phyloP scores from a whole-genome alignment of 2,797 vertebrate species.

The Spea hammondii region DNA sequence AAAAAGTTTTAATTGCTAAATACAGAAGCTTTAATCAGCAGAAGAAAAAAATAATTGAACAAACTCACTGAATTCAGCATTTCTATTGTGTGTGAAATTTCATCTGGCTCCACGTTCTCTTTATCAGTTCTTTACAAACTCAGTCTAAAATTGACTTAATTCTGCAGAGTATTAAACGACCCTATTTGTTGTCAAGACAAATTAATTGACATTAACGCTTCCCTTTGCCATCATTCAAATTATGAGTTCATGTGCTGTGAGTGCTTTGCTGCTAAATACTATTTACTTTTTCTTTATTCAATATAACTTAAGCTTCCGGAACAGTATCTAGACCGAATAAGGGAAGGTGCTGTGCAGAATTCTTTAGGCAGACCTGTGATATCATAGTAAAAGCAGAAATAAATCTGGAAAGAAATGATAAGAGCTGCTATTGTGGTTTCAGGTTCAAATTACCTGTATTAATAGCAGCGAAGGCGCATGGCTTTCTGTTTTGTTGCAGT shows the following conservation, averaged over 20 bases:
- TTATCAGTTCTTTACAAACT: constrained; percentile 39
- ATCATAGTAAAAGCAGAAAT: constrained; percentile 57
- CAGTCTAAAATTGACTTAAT: constrained; percentile 50
- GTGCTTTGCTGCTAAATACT: background rate
- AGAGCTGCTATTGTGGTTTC: constrained; percentile 42
- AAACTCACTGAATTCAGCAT: constrained; percentile 45
- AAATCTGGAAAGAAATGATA: constrained; percentile 52
- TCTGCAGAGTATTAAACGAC: constrained; percentile 48
- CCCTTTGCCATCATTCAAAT: constrained; percentile 46
- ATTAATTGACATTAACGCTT: constrained; percentile 48
- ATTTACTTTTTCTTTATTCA: constrained; percentile 18
- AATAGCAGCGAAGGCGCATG: constrained; percentile 33
- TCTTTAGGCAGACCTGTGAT: constrained; percentile 46
- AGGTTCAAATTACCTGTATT: constrained; percentile 49
- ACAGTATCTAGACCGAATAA: constrained; percentile 46
- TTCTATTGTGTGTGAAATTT: constrained; percentile 45
- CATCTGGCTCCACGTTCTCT: constrained; percentile 21
- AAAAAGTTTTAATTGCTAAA: constrained; percentile 50
- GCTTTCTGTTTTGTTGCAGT: constrained; percentile 43
- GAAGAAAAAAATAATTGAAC: constrained; percentile 34
- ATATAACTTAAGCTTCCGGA: constrained; percentile 28
- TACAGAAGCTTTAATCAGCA: constrained; percentile 44
- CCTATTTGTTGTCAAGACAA: constrained; percentile 49
- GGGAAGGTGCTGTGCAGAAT: constrained; percentile 38
- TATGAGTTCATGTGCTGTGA: constrained; percentile 14